Evolutionary conservation across 2,888 invertebrate species (phyloP).

Genomic region (Leptopilina myrica): DNA sequence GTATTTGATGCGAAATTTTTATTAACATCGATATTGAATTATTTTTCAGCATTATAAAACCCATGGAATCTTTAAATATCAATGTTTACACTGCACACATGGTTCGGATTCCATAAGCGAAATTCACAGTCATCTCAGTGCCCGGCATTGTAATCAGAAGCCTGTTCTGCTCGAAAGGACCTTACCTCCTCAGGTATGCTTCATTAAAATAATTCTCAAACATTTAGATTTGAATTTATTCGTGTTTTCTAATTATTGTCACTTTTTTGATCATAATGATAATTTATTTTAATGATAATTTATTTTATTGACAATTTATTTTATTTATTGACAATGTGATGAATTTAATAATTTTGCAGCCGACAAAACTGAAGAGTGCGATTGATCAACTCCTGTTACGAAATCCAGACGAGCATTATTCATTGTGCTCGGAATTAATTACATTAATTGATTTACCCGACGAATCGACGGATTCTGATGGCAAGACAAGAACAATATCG

Average conservation of each 20-base stretch:
- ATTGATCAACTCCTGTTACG: slow-evolving; percentile 68
- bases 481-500: neutral
- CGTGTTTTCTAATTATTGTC: no score
- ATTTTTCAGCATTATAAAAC: slow-evolving; percentile 74
- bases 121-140: slow-evolving; percentile 77
- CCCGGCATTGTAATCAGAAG: slow-evolving; percentile 74
- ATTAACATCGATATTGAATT: neutral
- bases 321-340: no score
- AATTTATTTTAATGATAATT: no score
- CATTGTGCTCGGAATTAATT: neutral
- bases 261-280: no score
- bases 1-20: neutral
- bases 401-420: slow-evolving; percentile 63
- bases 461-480: neutral
- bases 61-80: slow-evolving; percentile 76
- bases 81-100: slow-evolving; percentile 78
- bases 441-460: neutral
- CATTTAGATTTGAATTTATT: no score
- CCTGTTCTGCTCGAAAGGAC: slow-evolving; percentile 72
- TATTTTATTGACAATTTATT: no score
- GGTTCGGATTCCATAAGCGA: slow-evolving; percentile 73
- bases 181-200: slow-evolving; percentile 64
- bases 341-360: slow-evolving; percentile 51
- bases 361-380: slow-evolving; percentile 62
- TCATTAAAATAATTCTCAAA: neutral